Evolutionary conservation across 2,888 invertebrate genomes (phyloP), one percentile per base, ranked within the genome.

Genomic region (Teleogryllus oceanicus): DNA sequence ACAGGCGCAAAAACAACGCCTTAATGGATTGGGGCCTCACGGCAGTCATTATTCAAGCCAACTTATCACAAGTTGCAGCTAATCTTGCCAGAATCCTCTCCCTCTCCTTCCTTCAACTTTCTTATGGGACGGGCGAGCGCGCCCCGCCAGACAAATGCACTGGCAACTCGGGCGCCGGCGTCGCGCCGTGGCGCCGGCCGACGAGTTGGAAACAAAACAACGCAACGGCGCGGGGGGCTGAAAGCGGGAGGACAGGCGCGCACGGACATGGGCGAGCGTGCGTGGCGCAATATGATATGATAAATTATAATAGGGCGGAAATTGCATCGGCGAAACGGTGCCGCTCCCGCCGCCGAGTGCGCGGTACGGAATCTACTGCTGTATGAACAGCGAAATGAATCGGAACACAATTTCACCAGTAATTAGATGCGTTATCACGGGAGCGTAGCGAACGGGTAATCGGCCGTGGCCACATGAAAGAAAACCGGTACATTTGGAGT

Each of bases 391-490:
- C 62, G 16, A 62, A 62, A 62, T 62, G 62, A 62, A 62, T 62
- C 62, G 62, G 62, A 62, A 62, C n/a, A 16, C 62, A 62, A 62
- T 62, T 62, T 62, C 62, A 62, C n/a, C n/a, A n/a, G 13, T n/a
- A 62, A 62, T 62, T 13, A 62, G 62, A 4, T 18, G 16, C 13
- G n/a, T 13, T 62, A 4, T 13, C 62, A 62, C 13, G 62, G 13
- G 62, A 62, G 62, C 62, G 62, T n/a, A 3, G n/a, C 11, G n/a
- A 11, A 62, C n/a, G 62, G 13, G 13, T 62, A 62, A 62, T 62
- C 62, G 62, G 16, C 62, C 62, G 62, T 62, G 62, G 62, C 62
- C 62, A 62, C 62, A 62, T 62, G 62, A 62, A 62, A 62, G 62
- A 62, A 62, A 62, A 4, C n/a, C 16, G 16, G n/a, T 13, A 4